phyloP scores from a whole-genome alignment of 2,113 vertebrate species.

The Syngnathus scovelli region DNA sequence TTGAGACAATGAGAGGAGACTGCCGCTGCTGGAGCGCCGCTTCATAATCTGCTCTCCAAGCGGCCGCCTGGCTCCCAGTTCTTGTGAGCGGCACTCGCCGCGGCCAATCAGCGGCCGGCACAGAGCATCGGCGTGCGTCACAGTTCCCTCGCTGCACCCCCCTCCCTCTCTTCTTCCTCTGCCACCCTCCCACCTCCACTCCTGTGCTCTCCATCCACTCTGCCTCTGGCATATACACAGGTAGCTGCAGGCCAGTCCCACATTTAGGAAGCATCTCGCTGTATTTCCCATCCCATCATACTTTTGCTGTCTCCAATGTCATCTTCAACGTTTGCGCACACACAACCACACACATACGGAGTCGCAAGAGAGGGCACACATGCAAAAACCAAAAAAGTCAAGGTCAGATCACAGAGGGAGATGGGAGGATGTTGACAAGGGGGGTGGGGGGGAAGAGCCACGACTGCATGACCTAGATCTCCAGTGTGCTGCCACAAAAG shows the following conservation, averaged over 20 bases:
- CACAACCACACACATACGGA: too few relatives aligned
- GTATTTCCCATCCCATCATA: constrained; percentile 34
- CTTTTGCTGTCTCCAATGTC: constrained; percentile 13
- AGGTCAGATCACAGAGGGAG: constrained; percentile 58
- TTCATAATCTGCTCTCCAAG: constrained; percentile 76
- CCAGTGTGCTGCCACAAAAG: constrained; percentile 56
- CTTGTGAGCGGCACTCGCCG: constrained; percentile 51
- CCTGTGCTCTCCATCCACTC: constrained; percentile 36
- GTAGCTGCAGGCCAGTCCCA: constrained; percentile 60
- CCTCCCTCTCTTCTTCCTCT: constrained; percentile 34
- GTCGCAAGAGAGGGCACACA: constrained; percentile 1
- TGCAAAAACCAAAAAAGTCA: constrained; percentile 63
- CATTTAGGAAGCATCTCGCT: constrained; percentile 49
- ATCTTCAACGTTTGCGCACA: constrained; percentile 3
- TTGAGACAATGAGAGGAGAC: constrained; percentile 73
- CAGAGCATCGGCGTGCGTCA: constrained; percentile 68
- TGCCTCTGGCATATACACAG: constrained; percentile 44
- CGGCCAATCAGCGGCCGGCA: constrained; percentile 59
- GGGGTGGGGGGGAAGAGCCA: constrained; percentile 13
- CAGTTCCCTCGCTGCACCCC: constrained; percentile 31
- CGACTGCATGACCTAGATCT: constrained; percentile 65
- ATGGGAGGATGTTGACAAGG: constrained; percentile 46
- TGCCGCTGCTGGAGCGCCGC: constrained; percentile 67
- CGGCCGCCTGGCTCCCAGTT: constrained; percentile 63
- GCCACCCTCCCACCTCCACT: constrained; percentile 52